phyloP scores from a whole-genome alignment of 2,113 vertebrate species.

The Kryptolebias marmoratus region DNA sequence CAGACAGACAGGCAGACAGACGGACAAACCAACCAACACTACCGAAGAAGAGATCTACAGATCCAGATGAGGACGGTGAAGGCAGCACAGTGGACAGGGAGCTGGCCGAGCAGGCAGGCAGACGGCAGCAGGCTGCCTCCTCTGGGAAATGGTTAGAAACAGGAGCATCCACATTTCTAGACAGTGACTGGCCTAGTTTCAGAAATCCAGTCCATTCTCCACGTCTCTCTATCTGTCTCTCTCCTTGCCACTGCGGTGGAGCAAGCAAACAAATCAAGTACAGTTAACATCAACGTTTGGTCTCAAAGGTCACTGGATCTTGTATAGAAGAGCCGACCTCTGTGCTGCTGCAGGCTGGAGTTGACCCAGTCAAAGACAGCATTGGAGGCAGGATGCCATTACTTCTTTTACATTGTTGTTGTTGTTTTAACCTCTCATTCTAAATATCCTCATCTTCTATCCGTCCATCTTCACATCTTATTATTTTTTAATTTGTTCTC shows the following conservation, averaged over 20 bases:
- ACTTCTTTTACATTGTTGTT: slow-evolving; percentile 1
- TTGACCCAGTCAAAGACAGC: slow-evolving; percentile 10
- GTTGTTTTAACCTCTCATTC: slow-evolving; percentile 13
- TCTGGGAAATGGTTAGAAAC: slow-evolving; percentile 62
- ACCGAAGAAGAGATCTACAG: neutral
- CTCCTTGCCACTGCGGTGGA: slow-evolving; percentile 18
- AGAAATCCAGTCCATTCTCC: slow-evolving; percentile 48
- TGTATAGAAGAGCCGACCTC: slow-evolving; percentile 46
- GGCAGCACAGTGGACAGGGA: slow-evolving; percentile 45
- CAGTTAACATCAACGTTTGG: slow-evolving; percentile 67
- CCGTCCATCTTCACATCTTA: slow-evolving; percentile 41
- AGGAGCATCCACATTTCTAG: slow-evolving; percentile 72
- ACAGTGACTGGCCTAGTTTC: slow-evolving; percentile 76
- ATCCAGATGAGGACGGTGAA: slow-evolving; percentile 31
- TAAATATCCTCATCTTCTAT: slow-evolving; percentile 22
- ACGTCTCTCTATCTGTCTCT: slow-evolving; percentile 20
- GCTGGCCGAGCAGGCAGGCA: slow-evolving; percentile 39
- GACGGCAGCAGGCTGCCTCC: slow-evolving; percentile 41
- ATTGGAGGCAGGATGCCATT: slow-evolving; percentile 29
- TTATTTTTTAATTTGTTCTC: slow-evolving; percentile 53
- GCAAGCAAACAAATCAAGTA: slow-evolving; percentile 67
- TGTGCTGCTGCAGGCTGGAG: slow-evolving; percentile 41
- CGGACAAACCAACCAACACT: neutral
- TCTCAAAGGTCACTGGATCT: slow-evolving; percentile 70
- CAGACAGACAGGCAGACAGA: too few species aligned